Base-by-base conservation (phyloP, 2,113 vertebrate species). In the Pedetes capensis region DNA sequence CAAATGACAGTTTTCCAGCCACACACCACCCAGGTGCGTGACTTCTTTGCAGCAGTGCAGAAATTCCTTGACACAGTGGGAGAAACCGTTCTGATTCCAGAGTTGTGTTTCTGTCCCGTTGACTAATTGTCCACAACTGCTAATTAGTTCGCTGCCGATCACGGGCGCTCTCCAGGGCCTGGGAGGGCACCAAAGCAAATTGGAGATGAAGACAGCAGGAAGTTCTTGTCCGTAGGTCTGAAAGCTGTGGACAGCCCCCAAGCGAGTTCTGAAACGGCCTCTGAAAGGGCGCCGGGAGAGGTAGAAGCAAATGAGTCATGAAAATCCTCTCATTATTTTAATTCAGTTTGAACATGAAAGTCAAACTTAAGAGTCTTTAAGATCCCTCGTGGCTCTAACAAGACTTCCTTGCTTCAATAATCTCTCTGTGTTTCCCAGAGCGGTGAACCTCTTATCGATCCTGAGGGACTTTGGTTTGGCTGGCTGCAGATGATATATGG, bases 221-320 rank as follows among this genome's bases (percentile, higher is more conserved):
- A 25, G 17, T 39, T 32, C 71, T 37, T 34, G 23, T 66, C 61
- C 66, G 79, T 22, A 16, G 47, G 42, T 51, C 42, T 55, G 25
- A 34, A 37, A 71, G 39, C 76, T 7, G 8, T n/a, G 59, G 34
- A 29, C 3, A 6, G 8, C 20, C 80, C 53, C 55, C 6, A 6
- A 17, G 9, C 13, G 55, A 8, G 53, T 2, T 63, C 53, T 87
- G 39, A 34, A 14, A 4, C 23, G 8, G 2, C 34, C 23, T 32
- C 8, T 53, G 13, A 55, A 23, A 34, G 44, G 49, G 1, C 47
- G 0, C 17, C 0, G 8, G 22, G 75, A 22, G 47, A 23, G 23
- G 2, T 0, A 27, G 72, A 44, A 44, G 59, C 0, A 49, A 34
- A 17, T 20, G 32, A 9, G 39, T 29, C 49, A 1, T 22, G 18